These are phyloP conservation scores for Chauna torquata DNA, from an alignment of 2,113 vertebrate genomes.

Conservation along the genomic window DNA sequence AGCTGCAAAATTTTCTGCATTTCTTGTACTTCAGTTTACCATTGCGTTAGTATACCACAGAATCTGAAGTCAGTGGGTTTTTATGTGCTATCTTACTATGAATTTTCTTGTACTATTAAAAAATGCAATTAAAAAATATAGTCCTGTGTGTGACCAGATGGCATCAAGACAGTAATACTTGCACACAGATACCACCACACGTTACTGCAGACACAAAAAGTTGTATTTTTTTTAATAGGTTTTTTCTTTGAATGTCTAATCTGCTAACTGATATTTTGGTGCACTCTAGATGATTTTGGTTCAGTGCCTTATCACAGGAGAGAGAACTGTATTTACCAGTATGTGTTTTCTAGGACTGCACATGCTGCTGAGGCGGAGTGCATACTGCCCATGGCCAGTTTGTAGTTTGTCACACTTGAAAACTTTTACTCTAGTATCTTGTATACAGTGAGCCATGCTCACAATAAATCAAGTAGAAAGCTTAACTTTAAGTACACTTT, in stretches of 20 bases:
- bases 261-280: not conserved
- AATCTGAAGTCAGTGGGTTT: not conserved
- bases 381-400: not conserved
- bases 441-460: not conserved
- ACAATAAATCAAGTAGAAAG: not conserved
- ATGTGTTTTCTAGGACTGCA: not conserved
- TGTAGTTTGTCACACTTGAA: not conserved
- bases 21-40: not conserved
- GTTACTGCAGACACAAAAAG: not conserved
- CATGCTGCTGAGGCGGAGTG: not conserved
- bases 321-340: not conserved
- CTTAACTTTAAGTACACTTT: not conserved
- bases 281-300: not conserved
- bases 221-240: fast-evolving
- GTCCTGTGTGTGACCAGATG: not conserved
- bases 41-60: not conserved
- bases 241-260: not conserved
- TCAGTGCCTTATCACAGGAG: not conserved
- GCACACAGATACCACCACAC: fast-evolving
- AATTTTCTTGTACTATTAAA: not conserved
- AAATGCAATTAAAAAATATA: not conserved
- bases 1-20: not conserved
- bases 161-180: not conserved
- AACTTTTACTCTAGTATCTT: not conserved
- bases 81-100: not conserved